A percentile compares a stretch with the other conserved stretches of the same genome.
Conservation (phyloP, 2,797 vertebrate species). For the Halcyon leucocephala region DNA sequence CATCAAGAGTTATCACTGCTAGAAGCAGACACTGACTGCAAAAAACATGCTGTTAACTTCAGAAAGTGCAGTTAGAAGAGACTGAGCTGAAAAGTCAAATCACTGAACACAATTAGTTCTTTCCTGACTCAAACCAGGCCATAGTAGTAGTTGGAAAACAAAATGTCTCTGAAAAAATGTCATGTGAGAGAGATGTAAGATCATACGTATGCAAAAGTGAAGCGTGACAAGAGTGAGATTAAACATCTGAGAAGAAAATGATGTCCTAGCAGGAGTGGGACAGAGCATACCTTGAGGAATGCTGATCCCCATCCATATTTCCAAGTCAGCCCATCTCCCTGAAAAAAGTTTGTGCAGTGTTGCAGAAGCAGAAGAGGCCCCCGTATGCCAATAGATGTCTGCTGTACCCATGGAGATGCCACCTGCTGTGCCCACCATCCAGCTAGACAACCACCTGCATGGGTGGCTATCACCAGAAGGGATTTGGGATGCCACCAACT, state of each 20-base stretch:
- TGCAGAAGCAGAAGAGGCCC: background rate
- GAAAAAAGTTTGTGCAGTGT: background rate
- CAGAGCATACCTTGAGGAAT: background rate
- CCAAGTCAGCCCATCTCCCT: background rate
- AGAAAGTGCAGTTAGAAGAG: too few relatives aligned
- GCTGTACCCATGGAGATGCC: background rate
- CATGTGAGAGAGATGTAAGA: background rate
- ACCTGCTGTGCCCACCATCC: background rate
- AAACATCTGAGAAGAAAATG: background rate
- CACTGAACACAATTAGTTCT: too few relatives aligned
- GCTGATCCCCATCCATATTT: background rate
- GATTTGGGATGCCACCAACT: background rate
- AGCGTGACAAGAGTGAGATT: background rate
- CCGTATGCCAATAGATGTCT: background rate
- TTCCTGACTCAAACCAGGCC: too few relatives aligned
- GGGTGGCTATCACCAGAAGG: background rate
- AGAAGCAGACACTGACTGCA: too few relatives aligned
- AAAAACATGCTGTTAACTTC: too few relatives aligned
- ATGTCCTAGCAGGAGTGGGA: background rate
- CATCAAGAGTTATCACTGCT: too few relatives aligned
- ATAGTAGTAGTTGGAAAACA: background rate
- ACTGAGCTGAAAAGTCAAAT: too few relatives aligned
- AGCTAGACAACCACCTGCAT: fast-evolving
- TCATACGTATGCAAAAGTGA: background rate
- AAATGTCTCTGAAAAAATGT: background rate